Base-by-base conservation (phyloP, 2,113 vertebrate species). In the Engraulis encrasicolus region DNA sequence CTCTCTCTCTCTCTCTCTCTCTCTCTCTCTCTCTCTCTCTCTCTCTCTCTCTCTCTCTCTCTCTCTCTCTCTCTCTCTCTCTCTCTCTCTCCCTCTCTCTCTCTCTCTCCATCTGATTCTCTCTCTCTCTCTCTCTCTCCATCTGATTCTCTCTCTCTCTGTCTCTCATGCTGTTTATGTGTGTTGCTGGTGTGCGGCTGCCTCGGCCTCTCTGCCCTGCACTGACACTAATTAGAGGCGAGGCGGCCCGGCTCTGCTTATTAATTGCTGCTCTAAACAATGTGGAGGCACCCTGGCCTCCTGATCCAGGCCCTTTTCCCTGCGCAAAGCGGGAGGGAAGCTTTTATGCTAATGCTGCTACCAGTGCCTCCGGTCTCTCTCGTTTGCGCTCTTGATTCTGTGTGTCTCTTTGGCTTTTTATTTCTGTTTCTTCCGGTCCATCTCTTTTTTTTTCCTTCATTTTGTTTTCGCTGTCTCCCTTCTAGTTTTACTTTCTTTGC, bases 241-340 rank as follows among this genome's bases (percentile, higher is more conserved):
- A 38, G 85, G 85, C 78, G 48, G 74, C 45, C 31, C 20, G 85
- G 85, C 81, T 82, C 82, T 50, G 82, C 80, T 84, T 78, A 82
- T 50, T 88, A 88, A 88, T 85, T 86, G 82, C 77, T 7, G 37
- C 87, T 82, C 77, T 84, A 52, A 81, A 88, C 61, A 83, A 85
- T 83, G 71, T 19, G 74, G 52, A 84, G 74, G 80, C 50, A 78
- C 78, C 48, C 49, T 85, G 79, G 54, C 82, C 79, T 83, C 40
- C 37, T 81, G 78, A 77, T 80, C 58, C 77, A 38, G 27, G 23
- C 52, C 23, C 54, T n/a, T n/a, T n/a, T 77, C 36, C 78, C 49
- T 82, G 83, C 50, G 54, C n/a, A n/a, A n/a, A n/a, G n/a, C 79
- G 79, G 85, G 82, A 78, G 31, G 54, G 37, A 78, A 83, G 38